These are phyloP conservation scores for Vollenhovia emeryi DNA, from an alignment of 1,140 invertebrate species.

Conservation along the genomic window DNA sequence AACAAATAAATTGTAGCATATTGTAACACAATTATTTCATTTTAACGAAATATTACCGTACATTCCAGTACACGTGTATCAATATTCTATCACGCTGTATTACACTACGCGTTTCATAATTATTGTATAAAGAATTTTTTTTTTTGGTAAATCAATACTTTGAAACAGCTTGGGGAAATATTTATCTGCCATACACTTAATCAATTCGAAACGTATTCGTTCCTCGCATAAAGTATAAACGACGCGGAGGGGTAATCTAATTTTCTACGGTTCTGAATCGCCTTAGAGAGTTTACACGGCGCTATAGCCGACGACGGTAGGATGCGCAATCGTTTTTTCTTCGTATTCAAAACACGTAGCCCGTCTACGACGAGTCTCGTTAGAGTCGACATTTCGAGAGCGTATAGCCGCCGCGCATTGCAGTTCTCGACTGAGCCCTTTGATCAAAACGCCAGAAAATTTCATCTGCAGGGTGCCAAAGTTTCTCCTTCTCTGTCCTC, in stretches of 20 bases:
- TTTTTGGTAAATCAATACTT: background rate
- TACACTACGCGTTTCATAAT: background rate
- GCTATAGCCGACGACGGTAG: background rate
- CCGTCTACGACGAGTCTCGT: slow-evolving; percentile 45
- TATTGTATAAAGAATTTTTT: background rate
- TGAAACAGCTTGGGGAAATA: background rate
- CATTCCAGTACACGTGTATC: background rate
- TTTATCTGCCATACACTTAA: background rate
- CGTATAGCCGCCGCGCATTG: background rate
- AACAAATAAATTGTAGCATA: slow-evolving; percentile 10
- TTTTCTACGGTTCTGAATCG: slow-evolving; percentile 26
- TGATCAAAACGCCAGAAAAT: slow-evolving; percentile 69
- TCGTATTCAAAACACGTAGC: slow-evolving; percentile 48
- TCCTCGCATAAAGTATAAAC: background rate
- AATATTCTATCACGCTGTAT: background rate
- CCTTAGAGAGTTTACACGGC: slow-evolving; percentile 44
- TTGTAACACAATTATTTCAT: slow-evolving; percentile 12
- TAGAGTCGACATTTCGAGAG: slow-evolving; percentile 49
- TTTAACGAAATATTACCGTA: slow-evolving; percentile 11
- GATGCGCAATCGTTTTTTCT: slow-evolving; percentile 52
- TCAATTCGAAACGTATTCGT: background rate
- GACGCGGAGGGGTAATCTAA: slow-evolving; percentile 15
- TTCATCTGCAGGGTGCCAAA: slow-evolving; percentile 61
- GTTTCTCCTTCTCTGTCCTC: slow-evolving; percentile 43
- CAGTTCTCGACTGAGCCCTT: slow-evolving; percentile 44